Evolutionary conservation across 2,113 vertebrate genomes (phyloP), one percentile per base, ranked within the genome.

Genomic region (Hyla sarda): DNA sequence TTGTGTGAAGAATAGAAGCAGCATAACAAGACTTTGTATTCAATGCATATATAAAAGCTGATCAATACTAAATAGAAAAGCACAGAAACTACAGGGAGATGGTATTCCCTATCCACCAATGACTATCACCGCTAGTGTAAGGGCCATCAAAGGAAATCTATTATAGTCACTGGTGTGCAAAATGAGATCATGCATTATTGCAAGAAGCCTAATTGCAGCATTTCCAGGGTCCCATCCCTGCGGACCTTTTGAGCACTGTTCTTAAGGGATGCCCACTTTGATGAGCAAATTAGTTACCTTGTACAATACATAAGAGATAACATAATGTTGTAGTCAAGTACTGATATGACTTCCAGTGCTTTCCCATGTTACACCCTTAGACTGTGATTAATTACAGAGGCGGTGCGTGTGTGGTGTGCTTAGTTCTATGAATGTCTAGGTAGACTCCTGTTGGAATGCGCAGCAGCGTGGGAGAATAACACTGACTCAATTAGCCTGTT

Each of bases 141-240:
- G 23, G 37, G 37, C 54, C 45, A 60, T 41, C 7, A 80, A 16
- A 80, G 34, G 14, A 60, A 21, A 34, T 41, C 23, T 62, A 47
- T 81, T 81, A 65, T 47, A 81, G 37, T 45, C 8, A 62, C n/a
- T 28, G 23, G 78, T 62, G 78, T 81, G 37, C 56, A 81, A 62
- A 81, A 65, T 81, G 34, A 65, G 78, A 47, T 81, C 56, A 62
- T 25, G 21, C 12, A 25, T 62, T 45, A 77, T 32, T 7, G 48
- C 7, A 32, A 30, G 73, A 76, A 19, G 73, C 8, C 47, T 76
- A 76, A 76, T 76, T 76, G 74, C 74, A 76, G 47, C 14, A 79
- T 80, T 62, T 32, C 77, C 77, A 80, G 45, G 56, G 54, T n/a
- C 58, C 4, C 6, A 7, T 60, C 5, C 17, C 28, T 45, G 34